Percentiles rank a stretch among this genome's conserved stretches.
Conservation (phyloP, 2,797 vertebrate species). For the Trematomus bernacchii region DNA sequence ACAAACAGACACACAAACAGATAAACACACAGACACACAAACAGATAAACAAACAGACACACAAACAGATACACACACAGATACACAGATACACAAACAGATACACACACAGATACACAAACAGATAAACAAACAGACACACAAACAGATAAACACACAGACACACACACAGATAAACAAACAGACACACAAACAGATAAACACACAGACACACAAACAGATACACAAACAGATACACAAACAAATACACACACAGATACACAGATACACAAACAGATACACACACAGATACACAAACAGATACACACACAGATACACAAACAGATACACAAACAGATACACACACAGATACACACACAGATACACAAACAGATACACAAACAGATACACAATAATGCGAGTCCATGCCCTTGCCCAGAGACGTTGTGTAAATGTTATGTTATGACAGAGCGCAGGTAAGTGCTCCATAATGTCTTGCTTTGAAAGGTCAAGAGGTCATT, state of each 20-base stretch:
- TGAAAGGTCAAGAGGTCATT: constrained; percentile 67
- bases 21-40: too few species aligned
- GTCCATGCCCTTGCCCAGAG: constrained; percentile 48
- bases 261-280: constrained; percentile 39
- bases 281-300: constrained; percentile 26
- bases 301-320: too few species aligned
- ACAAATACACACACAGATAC: constrained; percentile 39
- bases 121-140: too few species aligned
- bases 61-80: too few species aligned
- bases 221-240: constrained; percentile 9
- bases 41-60: too few species aligned
- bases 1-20: too few species aligned
- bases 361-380: too few species aligned
- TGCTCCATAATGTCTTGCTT: constrained; percentile 74
- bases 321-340: too few species aligned
- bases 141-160: constrained; percentile 12
- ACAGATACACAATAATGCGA: constrained; percentile 25
- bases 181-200: constrained; percentile 40
- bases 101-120: constrained; percentile 41
- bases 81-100: not conserved
- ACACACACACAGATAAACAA: constrained; percentile 11
- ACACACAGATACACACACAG: too few species aligned
- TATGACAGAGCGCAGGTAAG: constrained; percentile 52
- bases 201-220: constrained; percentile 41
- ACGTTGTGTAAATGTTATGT: constrained; percentile 60